A percentile compares a stretch with the other conserved stretches of the same genome.
Conservation (phyloP, 2,113 vertebrate species). For the Rynchops niger region DNA sequence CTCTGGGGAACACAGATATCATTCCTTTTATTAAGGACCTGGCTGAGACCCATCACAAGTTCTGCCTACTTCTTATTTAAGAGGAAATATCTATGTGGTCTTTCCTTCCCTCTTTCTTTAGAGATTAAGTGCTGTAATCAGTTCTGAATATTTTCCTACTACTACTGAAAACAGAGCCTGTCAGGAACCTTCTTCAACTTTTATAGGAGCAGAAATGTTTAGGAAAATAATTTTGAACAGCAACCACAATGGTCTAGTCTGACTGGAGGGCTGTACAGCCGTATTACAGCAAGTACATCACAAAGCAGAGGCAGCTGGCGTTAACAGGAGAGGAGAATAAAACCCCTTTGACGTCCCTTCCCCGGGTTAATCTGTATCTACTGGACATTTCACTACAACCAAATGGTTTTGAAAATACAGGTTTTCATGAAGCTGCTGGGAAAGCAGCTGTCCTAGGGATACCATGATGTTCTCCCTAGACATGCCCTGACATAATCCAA, state of each 20-base stretch:
- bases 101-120: background rate
- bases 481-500: background rate
- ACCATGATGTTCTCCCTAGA: background rate
- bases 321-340: background rate
- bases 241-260: background rate
- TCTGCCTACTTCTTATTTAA: constrained; percentile 30
- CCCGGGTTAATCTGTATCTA: background rate
- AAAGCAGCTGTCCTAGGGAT: background rate
- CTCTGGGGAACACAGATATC: constrained; percentile 55
- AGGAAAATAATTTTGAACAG: background rate
- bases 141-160: background rate
- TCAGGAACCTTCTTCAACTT: background rate
- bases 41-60: constrained; percentile 14
- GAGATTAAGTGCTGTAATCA: background rate
- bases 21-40: constrained; percentile 58
- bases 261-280: background rate
- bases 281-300: background rate
- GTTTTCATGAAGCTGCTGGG: background rate
- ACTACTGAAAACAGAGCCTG: background rate
- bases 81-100: background rate
- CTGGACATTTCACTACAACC: background rate
- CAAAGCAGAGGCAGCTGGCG: background rate
- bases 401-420: background rate
- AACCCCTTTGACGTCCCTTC: background rate
- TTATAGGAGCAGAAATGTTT: background rate